Evolutionary conservation across 2,113 vertebrate species (phyloP).

Genomic region (Anarhynchus alexandrinus): DNA sequence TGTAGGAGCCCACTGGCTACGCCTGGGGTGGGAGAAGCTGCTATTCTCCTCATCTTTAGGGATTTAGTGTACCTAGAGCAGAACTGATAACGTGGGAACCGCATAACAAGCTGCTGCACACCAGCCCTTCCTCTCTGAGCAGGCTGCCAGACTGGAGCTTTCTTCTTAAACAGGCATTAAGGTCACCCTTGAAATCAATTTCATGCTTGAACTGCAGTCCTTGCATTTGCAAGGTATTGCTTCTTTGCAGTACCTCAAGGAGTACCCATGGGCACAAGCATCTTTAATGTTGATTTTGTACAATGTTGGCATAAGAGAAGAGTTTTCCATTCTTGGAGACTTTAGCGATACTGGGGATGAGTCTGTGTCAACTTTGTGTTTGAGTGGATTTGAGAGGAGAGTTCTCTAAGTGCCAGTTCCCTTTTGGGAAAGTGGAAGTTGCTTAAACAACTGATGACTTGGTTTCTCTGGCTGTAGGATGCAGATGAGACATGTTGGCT

Average conservation of each 20-base stretch:
- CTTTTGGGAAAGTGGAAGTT: background rate
- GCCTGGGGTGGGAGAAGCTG: background rate
- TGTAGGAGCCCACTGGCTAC: background rate
- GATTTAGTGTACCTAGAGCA: background rate
- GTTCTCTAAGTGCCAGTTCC: background rate
- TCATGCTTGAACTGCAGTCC: background rate
- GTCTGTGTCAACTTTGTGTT: background rate
- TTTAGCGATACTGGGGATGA: background rate
- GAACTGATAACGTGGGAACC: background rate
- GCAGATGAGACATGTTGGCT: background rate
- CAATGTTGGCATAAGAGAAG: background rate
- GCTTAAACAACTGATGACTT: background rate
- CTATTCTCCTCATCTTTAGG: background rate
- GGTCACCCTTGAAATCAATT: background rate
- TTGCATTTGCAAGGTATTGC: background rate
- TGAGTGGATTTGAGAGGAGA: background rate
- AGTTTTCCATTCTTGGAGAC: background rate
- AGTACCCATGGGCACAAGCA: background rate
- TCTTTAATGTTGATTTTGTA: background rate
- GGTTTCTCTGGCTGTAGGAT: background rate
- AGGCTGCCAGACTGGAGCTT: background rate
- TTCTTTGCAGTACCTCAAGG: background rate
- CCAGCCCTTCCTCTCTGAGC: background rate
- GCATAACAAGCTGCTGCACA: background rate
- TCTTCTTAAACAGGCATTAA: background rate